phyloP scores from a whole-genome alignment of 2,888 invertebrate species.

The Lasioglossum morio region DNA sequence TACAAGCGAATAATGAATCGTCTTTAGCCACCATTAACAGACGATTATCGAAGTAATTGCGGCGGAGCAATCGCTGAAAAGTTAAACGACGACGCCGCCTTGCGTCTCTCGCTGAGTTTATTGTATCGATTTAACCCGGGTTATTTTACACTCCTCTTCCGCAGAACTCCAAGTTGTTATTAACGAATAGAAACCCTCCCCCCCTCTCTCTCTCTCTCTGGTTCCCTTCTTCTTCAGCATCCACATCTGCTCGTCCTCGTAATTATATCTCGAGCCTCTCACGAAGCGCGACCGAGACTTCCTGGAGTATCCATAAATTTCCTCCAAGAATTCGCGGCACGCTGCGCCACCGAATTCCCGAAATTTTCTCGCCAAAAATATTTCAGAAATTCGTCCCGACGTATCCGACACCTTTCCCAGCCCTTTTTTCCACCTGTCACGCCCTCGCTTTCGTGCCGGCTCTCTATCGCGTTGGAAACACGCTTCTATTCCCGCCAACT shows the following conservation, averaged over 20 bases:
- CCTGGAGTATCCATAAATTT: slow-evolving; percentile 72
- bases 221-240: neutral
- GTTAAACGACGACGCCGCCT: slow-evolving; percentile 47
- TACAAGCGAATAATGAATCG: slow-evolving; percentile 51
- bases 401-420: slow-evolving; percentile 28
- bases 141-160: slow-evolving; percentile 56
- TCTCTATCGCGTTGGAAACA: neutral
- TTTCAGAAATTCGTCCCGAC: slow-evolving; percentile 64
- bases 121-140: slow-evolving; percentile 66
- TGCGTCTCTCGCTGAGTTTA: slow-evolving; percentile 45
- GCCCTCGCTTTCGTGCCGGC: neutral
- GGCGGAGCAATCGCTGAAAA: slow-evolving; percentile 58
- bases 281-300: slow-evolving; percentile 68
- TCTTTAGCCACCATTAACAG: slow-evolving; percentile 44
- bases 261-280: slow-evolving; percentile 59
- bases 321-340: slow-evolving; percentile 66
- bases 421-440: neutral
- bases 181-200: slow-evolving; percentile 52
- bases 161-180: slow-evolving; percentile 48
- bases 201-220: slow-evolving; percentile 14
- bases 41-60: slow-evolving; percentile 62
- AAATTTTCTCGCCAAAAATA: slow-evolving; percentile 71
- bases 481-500: neutral
- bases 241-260: slow-evolving; percentile 18
- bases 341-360: slow-evolving; percentile 64